These are phyloP conservation scores for Tenodera sinensis DNA, from an alignment of 2,888 invertebrate genomes.

Conservation along the genomic window DNA sequence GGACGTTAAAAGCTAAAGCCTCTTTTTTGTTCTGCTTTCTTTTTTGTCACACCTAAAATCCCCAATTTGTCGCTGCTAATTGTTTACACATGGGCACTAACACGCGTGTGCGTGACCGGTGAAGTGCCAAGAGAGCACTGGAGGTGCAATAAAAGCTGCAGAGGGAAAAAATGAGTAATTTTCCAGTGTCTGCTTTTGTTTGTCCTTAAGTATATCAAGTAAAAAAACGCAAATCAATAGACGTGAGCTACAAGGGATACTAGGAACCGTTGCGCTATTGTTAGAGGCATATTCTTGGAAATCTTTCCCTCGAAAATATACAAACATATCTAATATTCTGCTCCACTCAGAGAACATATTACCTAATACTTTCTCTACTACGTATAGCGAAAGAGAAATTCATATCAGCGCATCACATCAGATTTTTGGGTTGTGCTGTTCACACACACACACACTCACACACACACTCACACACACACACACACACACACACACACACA, in stretches of 20 bases:
- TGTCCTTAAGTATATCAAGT: neutral
- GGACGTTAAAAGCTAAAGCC: neutral
- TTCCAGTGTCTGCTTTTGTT: neutral
- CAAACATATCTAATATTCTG: neutral
- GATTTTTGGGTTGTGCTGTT: no score
- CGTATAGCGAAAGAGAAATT: no score
- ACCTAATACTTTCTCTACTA: no score
- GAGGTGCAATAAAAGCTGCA: neutral
- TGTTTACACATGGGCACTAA: neutral
- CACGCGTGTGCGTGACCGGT: neutral
- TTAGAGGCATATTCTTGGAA: neutral
- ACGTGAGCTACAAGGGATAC: neutral
- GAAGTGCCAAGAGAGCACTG: neutral
- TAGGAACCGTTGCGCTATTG: neutral
- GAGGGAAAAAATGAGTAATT: neutral
- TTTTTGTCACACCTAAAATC: neutral
- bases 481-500: no score
- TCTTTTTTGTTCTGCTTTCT: no score
- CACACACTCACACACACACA: no score
- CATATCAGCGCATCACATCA: no score
- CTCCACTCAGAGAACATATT: neutral
- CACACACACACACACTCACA: no score
- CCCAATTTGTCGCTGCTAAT: neutral
- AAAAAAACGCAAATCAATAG: neutral
- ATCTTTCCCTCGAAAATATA: neutral